These are phyloP conservation scores for Tetramorium bicarinatum DNA, from an alignment of 2,888 invertebrate species.

Conservation along the genomic window DNA sequence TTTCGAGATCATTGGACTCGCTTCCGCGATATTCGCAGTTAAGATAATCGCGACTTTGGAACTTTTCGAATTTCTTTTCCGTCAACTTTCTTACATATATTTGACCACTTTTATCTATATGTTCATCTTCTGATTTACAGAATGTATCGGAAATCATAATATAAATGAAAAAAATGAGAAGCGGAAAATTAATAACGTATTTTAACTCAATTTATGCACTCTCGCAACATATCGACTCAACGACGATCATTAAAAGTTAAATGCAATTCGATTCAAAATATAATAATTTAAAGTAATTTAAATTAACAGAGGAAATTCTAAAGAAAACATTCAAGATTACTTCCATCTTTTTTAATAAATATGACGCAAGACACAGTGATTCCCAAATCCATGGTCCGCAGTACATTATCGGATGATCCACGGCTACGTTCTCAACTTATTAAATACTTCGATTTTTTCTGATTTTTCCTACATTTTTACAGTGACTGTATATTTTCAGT, in stretches of 20 bases:
- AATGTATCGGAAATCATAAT: neutral
- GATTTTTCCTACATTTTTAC: too few relatives aligned
- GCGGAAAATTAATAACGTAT: neutral
- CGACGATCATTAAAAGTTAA: neutral
- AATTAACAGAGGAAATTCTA: neutral
- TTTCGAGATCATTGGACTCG: neutral
- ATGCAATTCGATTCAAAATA: neutral
- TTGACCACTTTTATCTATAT: neutral
- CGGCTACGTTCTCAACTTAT: too few relatives aligned
- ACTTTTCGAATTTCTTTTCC: neutral
- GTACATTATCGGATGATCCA: too few relatives aligned
- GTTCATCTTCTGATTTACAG: neutral
- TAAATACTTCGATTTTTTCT: too few relatives aligned
- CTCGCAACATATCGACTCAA: neutral
- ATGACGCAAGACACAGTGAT: neutral
- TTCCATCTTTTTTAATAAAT: neutral
- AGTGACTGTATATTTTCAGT: too few relatives aligned
- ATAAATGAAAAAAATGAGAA: neutral
- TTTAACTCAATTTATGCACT: neutral
- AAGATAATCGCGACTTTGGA: neutral
- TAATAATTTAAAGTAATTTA: neutral
- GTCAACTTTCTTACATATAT: too few relatives aligned
- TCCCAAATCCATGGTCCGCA: too few relatives aligned
- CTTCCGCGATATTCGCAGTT: neutral
- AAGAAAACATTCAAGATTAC: neutral